Evolutionary conservation across 2,888 invertebrate genomes (phyloP).

Genomic region (Limnephilus rhombicus): DNA sequence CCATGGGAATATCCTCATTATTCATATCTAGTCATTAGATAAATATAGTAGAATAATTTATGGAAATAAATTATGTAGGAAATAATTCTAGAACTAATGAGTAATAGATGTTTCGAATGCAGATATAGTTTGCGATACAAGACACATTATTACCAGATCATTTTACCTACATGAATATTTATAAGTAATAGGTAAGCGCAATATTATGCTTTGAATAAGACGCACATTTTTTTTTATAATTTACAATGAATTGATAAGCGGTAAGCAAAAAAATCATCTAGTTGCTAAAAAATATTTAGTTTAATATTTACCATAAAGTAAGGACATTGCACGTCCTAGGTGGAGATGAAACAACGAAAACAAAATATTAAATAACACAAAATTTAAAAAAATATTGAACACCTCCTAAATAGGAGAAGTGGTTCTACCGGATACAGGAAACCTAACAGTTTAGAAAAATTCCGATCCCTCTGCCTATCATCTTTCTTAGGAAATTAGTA

Average conservation of each 20-base stretch:
- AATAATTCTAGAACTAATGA: too few species aligned
- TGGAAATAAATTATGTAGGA: too few species aligned
- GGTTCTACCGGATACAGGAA: background rate
- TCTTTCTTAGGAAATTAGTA: background rate
- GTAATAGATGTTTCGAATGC: background rate
- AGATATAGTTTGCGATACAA: background rate
- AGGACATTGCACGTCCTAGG: background rate
- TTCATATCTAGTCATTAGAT: background rate
- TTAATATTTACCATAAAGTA: background rate
- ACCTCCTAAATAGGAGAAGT: background rate
- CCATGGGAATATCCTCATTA: background rate
- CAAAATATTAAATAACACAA: background rate
- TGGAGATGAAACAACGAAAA: background rate
- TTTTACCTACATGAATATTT: too few species aligned
- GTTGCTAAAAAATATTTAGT: background rate
- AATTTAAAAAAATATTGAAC: background rate
- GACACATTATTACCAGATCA: background rate
- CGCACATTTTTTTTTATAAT: background rate
- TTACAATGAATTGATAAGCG: background rate
- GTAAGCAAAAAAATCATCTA: background rate
- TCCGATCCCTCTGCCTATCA: background rate
- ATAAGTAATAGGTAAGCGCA: background rate
- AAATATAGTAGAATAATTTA: background rate
- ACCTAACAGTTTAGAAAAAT: background rate
- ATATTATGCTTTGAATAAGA: background rate